Conservation (phyloP, 2,888 invertebrate genomes). For the Trachelus troglodyta region DNA sequence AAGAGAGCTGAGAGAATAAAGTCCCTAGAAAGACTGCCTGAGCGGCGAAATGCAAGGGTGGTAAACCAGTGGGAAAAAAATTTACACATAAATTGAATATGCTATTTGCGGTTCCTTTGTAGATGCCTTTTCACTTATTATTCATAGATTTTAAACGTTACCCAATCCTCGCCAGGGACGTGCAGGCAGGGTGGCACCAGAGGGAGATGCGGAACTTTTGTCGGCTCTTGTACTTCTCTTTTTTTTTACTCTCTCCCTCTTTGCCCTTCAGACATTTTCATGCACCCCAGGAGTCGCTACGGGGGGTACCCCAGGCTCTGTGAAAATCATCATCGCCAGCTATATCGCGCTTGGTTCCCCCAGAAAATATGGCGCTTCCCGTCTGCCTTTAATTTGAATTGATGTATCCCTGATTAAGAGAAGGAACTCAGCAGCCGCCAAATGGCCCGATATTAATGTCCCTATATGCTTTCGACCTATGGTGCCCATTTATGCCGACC, state of each 20-base stretch:
- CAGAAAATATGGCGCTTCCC: constrained; percentile 22
- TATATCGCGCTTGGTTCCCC: background rate
- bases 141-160: constrained; percentile 13
- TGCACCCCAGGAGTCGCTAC: background rate
- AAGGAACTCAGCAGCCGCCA: constrained; percentile 11
- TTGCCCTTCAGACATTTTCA: background rate
- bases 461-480: background rate
- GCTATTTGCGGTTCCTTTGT: constrained; percentile 13
- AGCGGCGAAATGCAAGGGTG: background rate
- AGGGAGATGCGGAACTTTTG: background rate
- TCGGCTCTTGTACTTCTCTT: background rate
- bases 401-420: constrained; percentile 33
- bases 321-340: background rate
- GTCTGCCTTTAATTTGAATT: constrained; percentile 30
- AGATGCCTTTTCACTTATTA: constrained; percentile 6
- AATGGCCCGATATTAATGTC: background rate
- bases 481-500: background rate
- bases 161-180: background rate
- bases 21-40: background rate
- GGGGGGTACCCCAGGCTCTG: constrained; percentile 1
- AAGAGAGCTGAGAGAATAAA: background rate
- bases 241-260: background rate
- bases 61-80: constrained; percentile 7
- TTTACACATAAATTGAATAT: constrained; percentile 14
- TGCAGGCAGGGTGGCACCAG: background rate